These are phyloP conservation scores for Limonius californicus DNA, from an alignment of 1,140 invertebrate genomes.

Conservation along the genomic window DNA sequence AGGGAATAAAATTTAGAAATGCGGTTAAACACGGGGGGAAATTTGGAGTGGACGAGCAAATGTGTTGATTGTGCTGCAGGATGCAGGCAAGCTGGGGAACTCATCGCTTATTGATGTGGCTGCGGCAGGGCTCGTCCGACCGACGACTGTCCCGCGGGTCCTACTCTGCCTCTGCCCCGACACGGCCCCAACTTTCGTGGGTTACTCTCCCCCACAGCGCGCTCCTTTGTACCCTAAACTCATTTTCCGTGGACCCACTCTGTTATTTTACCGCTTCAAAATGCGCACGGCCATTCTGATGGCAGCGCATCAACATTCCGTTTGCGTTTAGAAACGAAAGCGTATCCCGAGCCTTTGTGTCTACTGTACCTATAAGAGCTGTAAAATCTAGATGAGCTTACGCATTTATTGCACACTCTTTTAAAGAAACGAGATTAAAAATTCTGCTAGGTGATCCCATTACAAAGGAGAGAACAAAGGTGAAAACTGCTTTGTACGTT, in stretches of 20 bases:
- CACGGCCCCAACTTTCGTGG: conserved; percentile 5
- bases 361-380: conserved; percentile 23
- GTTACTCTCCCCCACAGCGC: conserved; percentile 6
- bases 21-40: neutral
- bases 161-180: conserved; percentile 17
- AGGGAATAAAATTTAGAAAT: neutral
- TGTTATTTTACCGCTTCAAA: conserved; percentile 24
- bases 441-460: too few species aligned
- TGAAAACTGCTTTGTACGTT: too few species aligned
- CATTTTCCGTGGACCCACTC: conserved; percentile 22
- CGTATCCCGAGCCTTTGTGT: conserved; percentile 5
- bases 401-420: neutral
- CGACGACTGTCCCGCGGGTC: conserved; percentile 21
- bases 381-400: conserved; percentile 24
- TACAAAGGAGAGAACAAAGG: too few species aligned
- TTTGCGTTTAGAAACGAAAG: conserved; percentile 16
- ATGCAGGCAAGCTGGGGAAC: conserved; percentile 13
- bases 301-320: conserved; percentile 25
- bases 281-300: conserved; percentile 23
- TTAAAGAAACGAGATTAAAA: neutral
- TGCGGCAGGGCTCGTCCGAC: conserved; percentile 19
- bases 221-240: conserved; percentile 19
- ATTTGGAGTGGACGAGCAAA: neutral
- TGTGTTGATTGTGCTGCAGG: conserved; percentile 7
- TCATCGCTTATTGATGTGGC: conserved; percentile 26